Evolutionary conservation across 1,140 invertebrate genomes (phyloP).

Genomic region (Drosophila kohkoa): DNA sequence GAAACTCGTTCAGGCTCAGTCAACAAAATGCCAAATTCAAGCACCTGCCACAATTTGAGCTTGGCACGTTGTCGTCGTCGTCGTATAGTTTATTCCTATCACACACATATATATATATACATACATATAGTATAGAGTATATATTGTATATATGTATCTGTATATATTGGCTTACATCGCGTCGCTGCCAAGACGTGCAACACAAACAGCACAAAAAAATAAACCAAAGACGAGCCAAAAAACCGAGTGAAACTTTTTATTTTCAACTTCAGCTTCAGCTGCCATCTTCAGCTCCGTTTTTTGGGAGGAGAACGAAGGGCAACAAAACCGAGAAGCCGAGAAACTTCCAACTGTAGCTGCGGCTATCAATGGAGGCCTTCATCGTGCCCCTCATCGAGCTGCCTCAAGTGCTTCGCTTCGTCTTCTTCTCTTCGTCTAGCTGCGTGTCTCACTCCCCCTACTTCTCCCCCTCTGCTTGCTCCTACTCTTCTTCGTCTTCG

Average conservation of each 20-base stretch:
- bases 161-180: conserved; percentile 64
- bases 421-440: too few species aligned
- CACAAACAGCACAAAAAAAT: conserved; percentile 34
- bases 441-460: not conserved
- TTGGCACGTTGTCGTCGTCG: conserved; percentile 66
- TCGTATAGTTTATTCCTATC: conserved; percentile 38
- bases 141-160: conserved; percentile 12
- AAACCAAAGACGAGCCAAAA: conserved; percentile 7
- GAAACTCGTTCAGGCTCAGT: conserved; percentile 75
- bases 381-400: too few species aligned
- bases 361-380: not conserved
- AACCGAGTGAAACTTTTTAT: conserved; percentile 35
- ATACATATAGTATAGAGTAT: conserved; percentile 14
- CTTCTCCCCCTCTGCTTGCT: not conserved
- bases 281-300: conserved; percentile 1
- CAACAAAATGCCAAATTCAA: conserved; percentile 81
- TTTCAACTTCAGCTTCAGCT: conserved; percentile 15
- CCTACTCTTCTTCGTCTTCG: not conserved
- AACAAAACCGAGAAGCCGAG: not conserved
- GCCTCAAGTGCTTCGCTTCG: too few species aligned
- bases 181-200: conserved; percentile 67
- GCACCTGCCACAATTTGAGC: conserved; percentile 78
- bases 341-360: not conserved
- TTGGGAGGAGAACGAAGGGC: not conserved
- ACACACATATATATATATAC: conserved; percentile 6